These are phyloP conservation scores for Diorhabda elongata DNA, from an alignment of 1,140 invertebrate species.

Conservation along the genomic window DNA sequence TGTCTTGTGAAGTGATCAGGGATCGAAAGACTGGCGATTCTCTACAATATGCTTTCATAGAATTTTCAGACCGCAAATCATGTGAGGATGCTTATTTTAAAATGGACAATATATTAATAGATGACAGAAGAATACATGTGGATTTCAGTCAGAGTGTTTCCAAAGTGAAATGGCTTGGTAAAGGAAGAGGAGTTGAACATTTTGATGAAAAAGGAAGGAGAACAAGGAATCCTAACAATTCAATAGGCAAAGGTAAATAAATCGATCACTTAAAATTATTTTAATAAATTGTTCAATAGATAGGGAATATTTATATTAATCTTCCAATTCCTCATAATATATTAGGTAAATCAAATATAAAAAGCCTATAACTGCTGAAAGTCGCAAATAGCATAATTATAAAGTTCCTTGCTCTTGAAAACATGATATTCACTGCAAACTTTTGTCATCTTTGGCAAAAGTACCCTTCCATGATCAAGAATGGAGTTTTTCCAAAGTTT, in stretches of 20 bases:
- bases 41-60: slow-evolving; percentile 98
- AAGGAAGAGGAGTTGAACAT: slow-evolving; percentile 67
- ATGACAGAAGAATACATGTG: slow-evolving; percentile 97
- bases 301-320: no score
- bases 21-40: slow-evolving; percentile 92
- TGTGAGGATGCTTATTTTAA: slow-evolving; percentile 99
- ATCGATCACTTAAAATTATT: slow-evolving; percentile 10
- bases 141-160: slow-evolving; percentile 99
- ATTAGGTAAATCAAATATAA: no score
- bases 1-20: slow-evolving; percentile 95
- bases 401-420: no score
- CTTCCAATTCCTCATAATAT: no score
- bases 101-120: slow-evolving; percentile 99
- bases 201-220: slow-evolving; percentile 36
- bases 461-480: no score
- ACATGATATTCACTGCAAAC: no score
- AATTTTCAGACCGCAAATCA: slow-evolving; percentile 91
- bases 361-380: no score
- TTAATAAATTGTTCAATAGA: neutral
- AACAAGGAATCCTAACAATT: slow-evolving; percentile 23
- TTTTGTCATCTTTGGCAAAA: no score
- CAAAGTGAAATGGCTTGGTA: slow-evolving; percentile 84
- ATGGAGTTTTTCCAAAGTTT: no score
- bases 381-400: no score
- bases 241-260: slow-evolving; percentile 31